These are phyloP conservation scores for Tylochromis polylepis DNA, from an alignment of 2,113 vertebrate genomes.

Conservation along the genomic window DNA sequence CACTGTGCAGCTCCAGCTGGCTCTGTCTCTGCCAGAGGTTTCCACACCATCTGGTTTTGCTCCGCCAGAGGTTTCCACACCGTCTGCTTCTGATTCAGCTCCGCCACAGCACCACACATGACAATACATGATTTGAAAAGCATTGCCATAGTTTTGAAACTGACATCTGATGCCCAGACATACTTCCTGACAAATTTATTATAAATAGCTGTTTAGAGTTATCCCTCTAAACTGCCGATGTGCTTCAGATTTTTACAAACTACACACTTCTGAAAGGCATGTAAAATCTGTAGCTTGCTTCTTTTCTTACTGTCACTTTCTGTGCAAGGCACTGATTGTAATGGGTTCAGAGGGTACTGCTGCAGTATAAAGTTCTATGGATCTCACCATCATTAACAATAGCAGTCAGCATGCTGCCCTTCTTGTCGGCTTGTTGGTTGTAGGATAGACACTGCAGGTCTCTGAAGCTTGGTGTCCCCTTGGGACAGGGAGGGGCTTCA, in stretches of 20 bases:
- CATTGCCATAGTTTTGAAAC: background rate
- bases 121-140: background rate
- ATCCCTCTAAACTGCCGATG: background rate
- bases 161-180: background rate
- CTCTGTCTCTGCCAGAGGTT: background rate
- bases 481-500: constrained; percentile 85
- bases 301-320: background rate
- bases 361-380: background rate
- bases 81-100: background rate
- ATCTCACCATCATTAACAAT: constrained; percentile 81
- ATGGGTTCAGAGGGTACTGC: background rate
- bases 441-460: constrained; percentile 95
- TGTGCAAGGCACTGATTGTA: background rate
- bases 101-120: background rate
- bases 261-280: background rate
- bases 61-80: background rate
- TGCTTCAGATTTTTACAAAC: background rate
- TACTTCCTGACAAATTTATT: background rate
- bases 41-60: background rate
- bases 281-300: background rate
- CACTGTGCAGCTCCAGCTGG: background rate
- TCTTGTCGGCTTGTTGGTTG: constrained; percentile 79
- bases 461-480: constrained; percentile 86
- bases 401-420: constrained; percentile 79
- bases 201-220: background rate